Evolutionary conservation across 2,888 invertebrate species (phyloP).

Genomic region (Emesis furor): DNA sequence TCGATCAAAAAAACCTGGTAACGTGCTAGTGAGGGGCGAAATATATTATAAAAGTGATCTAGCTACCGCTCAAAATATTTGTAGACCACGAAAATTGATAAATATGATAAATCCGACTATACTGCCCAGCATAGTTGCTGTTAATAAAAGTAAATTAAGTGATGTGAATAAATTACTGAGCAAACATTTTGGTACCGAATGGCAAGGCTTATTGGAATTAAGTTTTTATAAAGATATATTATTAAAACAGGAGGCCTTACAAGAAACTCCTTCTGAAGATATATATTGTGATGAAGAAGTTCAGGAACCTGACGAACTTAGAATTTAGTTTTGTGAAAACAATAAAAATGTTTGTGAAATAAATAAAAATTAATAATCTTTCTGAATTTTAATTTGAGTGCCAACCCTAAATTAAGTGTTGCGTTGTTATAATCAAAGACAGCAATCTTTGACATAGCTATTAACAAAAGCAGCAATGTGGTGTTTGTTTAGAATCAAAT

Average conservation of each 20-base stretch:
- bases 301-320: slow-evolving; percentile 42
- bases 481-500: too few species aligned
- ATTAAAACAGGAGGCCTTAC: slow-evolving; percentile 35
- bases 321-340: slow-evolving; percentile 27
- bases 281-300: slow-evolving; percentile 52
- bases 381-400: slow-evolving; percentile 15
- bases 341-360: slow-evolving; percentile 28
- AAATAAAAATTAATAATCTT: slow-evolving; percentile 31
- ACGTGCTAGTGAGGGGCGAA: too few species aligned
- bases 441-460: slow-evolving; percentile 48
- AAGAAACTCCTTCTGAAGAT: slow-evolving; percentile 38
- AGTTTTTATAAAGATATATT: slow-evolving; percentile 56
- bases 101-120: too few species aligned
- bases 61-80: too few species aligned
- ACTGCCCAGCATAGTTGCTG: slow-evolving; percentile 57
- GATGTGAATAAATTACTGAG: too few species aligned
- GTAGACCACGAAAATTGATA: too few species aligned
- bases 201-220: too few species aligned
- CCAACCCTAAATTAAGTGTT: slow-evolving; percentile 35
- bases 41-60: too few species aligned
- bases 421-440: slow-evolving; percentile 41
- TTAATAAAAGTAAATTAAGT: too few species aligned
- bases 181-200: too few species aligned
- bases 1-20: slow-evolving; percentile 50
- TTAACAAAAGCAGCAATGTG: slow-evolving; percentile 18